Percentiles rank a stretch among this genome's conserved stretches.
Evolutionary conservation across 2,888 invertebrate species (phyloP).

Genomic region (Beris morrisii): DNA sequence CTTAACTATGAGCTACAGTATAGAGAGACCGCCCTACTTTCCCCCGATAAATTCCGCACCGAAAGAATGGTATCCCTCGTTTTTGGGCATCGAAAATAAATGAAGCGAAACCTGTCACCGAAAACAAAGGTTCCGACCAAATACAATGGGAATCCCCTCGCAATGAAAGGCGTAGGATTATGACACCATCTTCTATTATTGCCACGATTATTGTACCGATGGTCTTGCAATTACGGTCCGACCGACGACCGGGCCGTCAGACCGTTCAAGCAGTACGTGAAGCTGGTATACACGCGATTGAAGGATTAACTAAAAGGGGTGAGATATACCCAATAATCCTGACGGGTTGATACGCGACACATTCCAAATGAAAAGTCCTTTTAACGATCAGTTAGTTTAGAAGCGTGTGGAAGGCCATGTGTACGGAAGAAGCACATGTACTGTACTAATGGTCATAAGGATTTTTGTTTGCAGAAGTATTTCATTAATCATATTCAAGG

Average conservation of each 20-base stretch:
- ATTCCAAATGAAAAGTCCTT: background rate
- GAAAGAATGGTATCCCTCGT: no score
- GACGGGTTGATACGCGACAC: background rate
- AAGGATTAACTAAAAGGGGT: conserved; percentile 26
- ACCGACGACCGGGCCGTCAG: background rate
- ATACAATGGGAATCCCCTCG: conserved; percentile 5
- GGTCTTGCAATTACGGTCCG: background rate
- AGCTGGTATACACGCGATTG: conserved; percentile 1
- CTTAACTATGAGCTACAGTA: no score
- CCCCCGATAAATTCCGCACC: no score
- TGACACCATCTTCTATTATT: conserved; percentile 29
- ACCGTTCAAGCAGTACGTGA: background rate
- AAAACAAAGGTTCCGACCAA: conserved; percentile 12
- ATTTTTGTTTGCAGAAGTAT: background rate
- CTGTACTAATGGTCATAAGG: background rate
- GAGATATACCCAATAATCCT: conserved; percentile 7
- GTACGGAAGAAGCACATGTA: conserved; percentile 4
- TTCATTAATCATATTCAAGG: conserved; percentile 9
- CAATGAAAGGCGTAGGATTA: conserved; percentile 24
- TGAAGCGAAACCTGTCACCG: conserved; percentile 29
- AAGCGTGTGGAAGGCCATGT: conserved; percentile 1
- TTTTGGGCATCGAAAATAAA: conserved; percentile 15
- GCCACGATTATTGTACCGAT: conserved; percentile 13
- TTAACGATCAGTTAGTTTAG: conserved; percentile 15
- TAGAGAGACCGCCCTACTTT: no score